Evolutionary conservation across 1,140 invertebrate genomes (phyloP), one percentile per base, ranked within the genome.

Genomic region (Apocrypta bakeri): DNA sequence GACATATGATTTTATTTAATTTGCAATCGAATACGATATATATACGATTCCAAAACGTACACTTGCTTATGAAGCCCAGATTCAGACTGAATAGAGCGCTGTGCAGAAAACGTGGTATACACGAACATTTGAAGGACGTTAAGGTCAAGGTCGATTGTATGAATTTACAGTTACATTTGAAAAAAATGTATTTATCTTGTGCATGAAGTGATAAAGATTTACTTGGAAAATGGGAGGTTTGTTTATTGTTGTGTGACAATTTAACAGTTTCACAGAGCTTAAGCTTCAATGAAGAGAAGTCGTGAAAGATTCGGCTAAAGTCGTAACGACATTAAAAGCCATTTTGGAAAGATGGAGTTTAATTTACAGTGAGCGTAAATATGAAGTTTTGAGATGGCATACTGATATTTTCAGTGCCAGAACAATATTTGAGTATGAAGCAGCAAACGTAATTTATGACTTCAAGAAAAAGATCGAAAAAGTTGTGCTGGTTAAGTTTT

Each of bases 101-200:
- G n/a, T n/a, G n/a, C n/a, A 37, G 9, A 37, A 56, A 21, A n/a
- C 48, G n/a, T 56, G 6, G 17, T 7, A 14, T 24, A 24, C 11
- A 17, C 8, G 63, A 33, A 31, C 68, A 11, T 14, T 71, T 24
- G 76, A 68, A 78, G 63, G 63, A 68, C 24, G 64, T 17, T 66
- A 74, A 75, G 73, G 64, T 63, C 40, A 68, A 42, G 75, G 75
- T 77, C 61, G 66, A 7, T 21, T 6, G 27, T n/a, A n/a, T n/a
- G n/a, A n/a, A n/a, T n/a, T n/a, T n/a, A n/a, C n/a, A n/a, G n/a
- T 56, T 56, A 56, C 48, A 3, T 56, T 56, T 56, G n/a, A n/a
- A n/a, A n/a, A n/a, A n/a, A n/a, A n/a, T n/a, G n/a, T n/a, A n/a
- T n/a, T n/a, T n/a, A n/a, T n/a, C n/a, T n/a, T n/a, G n/a, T n/a